Conservation (phyloP, 2,797 vertebrate species). For the Ptychadena robeensis region DNA sequence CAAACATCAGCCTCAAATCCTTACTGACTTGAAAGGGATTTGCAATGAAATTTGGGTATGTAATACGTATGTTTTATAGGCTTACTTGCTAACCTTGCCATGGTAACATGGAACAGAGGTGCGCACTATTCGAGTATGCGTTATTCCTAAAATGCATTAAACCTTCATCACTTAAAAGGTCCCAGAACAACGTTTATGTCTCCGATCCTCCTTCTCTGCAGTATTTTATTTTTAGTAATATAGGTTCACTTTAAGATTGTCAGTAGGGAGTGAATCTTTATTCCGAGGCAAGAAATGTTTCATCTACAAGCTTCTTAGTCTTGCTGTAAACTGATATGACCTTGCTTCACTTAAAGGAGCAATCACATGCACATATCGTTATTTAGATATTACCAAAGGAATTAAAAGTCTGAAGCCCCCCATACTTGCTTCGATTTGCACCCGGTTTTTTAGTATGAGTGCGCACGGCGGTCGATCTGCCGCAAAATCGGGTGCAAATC, state of each 20-base stretch:
- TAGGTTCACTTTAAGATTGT: background rate
- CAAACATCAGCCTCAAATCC: too few relatives aligned
- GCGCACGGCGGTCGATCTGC: too few relatives aligned
- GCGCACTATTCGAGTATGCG: background rate
- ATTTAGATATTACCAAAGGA: background rate
- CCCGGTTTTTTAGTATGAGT: too few relatives aligned
- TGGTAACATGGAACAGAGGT: background rate
- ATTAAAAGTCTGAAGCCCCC: background rate
- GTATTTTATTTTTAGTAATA: background rate
- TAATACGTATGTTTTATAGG: background rate
- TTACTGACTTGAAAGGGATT: too few relatives aligned
- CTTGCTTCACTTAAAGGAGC: background rate
- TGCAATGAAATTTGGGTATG: background rate
- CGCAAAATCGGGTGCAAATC: too few relatives aligned
- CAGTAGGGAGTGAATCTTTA: conserved; percentile 15
- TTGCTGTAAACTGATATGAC: conserved; percentile 33
- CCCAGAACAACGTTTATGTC: background rate
- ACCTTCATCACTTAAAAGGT: background rate
- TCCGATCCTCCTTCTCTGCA: background rate
- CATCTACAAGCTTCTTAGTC: conserved; percentile 6
- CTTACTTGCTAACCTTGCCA: background rate
- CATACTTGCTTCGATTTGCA: too few relatives aligned
- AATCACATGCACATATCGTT: background rate
- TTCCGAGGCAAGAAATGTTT: conserved; percentile 15
- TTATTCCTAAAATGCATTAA: background rate